These are phyloP conservation scores for Pantherophis alleghaniensis DNA, from an alignment of 2,797 vertebrate species.

Conservation along the genomic window DNA sequence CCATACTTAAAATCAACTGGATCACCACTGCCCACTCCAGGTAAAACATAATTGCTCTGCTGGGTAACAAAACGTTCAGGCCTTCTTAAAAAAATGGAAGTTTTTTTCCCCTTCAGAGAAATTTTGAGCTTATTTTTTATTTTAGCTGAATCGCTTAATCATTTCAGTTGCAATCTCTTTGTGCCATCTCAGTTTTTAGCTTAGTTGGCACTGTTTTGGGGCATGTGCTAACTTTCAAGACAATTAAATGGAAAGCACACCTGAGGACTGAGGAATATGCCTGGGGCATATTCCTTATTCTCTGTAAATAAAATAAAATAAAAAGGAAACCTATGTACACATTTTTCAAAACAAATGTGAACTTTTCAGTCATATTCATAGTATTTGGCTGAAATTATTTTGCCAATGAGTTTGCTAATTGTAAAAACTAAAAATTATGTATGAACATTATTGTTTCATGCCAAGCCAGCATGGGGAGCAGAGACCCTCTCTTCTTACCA, in stretches of 20 bases:
- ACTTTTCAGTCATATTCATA: neutral
- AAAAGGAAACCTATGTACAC: neutral
- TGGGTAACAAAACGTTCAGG: neutral
- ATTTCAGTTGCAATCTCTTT: neutral
- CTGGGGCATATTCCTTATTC: neutral
- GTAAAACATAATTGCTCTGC: neutral
- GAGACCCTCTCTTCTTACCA: too few relatives aligned
- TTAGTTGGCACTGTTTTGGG: neutral
- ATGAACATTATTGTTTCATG: neutral
- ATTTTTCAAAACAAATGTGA: neutral
- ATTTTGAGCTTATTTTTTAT: neutral
- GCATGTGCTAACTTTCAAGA: conserved; percentile 31
- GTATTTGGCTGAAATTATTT: neutral
- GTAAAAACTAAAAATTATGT: neutral
- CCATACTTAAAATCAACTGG: neutral
- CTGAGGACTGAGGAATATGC: neutral
- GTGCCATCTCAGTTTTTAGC: conserved; percentile 12
- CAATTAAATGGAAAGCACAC: neutral
- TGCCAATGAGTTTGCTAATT: neutral
- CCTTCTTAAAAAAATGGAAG: neutral
- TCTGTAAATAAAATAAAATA: too few relatives aligned
- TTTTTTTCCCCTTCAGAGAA: neutral
- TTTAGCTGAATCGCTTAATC: conserved; percentile 6
- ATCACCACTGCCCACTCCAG: neutral
- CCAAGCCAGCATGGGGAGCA: too few relatives aligned